Conservation (phyloP, 2,797 vertebrate species). For the Philypnodon macrostomus region DNA sequence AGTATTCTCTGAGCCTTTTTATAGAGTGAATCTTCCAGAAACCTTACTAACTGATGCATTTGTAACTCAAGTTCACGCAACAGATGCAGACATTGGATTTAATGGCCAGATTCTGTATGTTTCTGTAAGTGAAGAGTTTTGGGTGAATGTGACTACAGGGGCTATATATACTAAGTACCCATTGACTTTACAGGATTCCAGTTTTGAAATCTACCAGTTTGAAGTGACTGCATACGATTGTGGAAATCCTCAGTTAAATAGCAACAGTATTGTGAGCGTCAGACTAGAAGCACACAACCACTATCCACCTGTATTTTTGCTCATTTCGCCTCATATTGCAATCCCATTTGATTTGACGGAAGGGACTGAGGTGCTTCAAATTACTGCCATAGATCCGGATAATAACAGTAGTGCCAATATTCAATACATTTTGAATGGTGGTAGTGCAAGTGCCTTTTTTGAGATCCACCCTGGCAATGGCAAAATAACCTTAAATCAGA, state of each 20-base stretch:
- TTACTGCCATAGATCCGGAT: conserved; percentile 72
- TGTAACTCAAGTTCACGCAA: conserved; percentile 65
- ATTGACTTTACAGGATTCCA: conserved; percentile 40
- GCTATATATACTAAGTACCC: conserved; percentile 69
- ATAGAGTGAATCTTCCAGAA: conserved; percentile 61
- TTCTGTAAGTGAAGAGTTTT: conserved; percentile 71
- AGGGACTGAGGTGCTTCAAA: conserved; percentile 63
- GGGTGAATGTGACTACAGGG: conserved; percentile 70
- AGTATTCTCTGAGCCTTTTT: conserved; percentile 60
- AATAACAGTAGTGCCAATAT: conserved; percentile 45
- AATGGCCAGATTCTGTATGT: conserved; percentile 73
- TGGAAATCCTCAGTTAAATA: conserved; percentile 52
- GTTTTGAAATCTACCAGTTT: conserved; percentile 57
- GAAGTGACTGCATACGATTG: conserved; percentile 68
- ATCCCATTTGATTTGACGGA: conserved; percentile 63
- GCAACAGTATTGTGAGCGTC: conserved; percentile 59
- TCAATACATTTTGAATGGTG: conserved; percentile 64
- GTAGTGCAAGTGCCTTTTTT: conserved; percentile 74
- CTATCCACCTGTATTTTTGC: conserved; percentile 71
- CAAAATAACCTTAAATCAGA: conserved; percentile 57
- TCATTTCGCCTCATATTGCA: conserved; percentile 45
- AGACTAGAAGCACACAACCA: conserved; percentile 67
- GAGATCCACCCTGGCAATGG: conserved; percentile 63
- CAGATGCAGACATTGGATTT: conserved; percentile 67
- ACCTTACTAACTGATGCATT: conserved; percentile 54